A percentile compares a stretch with the other conserved stretches of the same genome.
Conservation (phyloP, 2,888 invertebrate species). For the Caenorhabditis sulstoni region DNA sequence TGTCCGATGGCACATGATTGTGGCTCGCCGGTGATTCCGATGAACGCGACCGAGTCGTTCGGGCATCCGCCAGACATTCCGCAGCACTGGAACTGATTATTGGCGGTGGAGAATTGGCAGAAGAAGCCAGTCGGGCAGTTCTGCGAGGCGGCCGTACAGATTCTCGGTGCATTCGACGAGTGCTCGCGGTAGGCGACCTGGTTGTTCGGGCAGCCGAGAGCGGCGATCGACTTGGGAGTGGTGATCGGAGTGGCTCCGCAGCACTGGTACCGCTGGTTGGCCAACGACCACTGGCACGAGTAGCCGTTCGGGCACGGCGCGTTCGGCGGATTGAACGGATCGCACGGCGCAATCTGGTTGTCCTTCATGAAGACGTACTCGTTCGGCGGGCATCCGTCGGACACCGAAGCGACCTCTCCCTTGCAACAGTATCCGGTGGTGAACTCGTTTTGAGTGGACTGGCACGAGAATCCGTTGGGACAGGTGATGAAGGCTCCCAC, state of each 20-base stretch:
- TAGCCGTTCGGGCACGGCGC: conserved; percentile 76
- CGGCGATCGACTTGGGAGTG: conserved; percentile 77
- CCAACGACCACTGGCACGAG: conserved; percentile 79
- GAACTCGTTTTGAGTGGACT: conserved; percentile 75
- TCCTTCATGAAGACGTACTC: conserved; percentile 80
- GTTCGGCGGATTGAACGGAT: conserved; percentile 77
- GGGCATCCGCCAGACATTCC: conserved; percentile 80
- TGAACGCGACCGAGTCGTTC: conserved; percentile 78
- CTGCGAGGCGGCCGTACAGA: conserved; percentile 76
- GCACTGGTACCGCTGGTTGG: conserved; percentile 78
- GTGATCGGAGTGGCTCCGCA: conserved; percentile 79
- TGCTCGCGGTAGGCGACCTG: conserved; percentile 78
- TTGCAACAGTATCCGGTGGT: conserved; percentile 79
- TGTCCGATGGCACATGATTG: conserved; percentile 78
- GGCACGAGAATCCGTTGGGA: conserved; percentile 76
- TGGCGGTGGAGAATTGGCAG: conserved; percentile 77
- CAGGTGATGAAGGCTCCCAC: conserved; percentile 80
- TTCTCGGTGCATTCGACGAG: conserved; percentile 71
- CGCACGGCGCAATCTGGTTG: conserved; percentile 78
- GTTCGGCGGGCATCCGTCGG: conserved; percentile 79
- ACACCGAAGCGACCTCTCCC: conserved; percentile 76
- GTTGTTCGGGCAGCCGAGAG: conserved; percentile 79
- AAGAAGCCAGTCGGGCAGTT: conserved; percentile 78
- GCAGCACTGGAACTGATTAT: conserved; percentile 79
- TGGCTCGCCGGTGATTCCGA: conserved; percentile 79